Evolutionary conservation across 2,113 vertebrate genomes (phyloP).

Genomic region (Pseudorasbora parva): DNA sequence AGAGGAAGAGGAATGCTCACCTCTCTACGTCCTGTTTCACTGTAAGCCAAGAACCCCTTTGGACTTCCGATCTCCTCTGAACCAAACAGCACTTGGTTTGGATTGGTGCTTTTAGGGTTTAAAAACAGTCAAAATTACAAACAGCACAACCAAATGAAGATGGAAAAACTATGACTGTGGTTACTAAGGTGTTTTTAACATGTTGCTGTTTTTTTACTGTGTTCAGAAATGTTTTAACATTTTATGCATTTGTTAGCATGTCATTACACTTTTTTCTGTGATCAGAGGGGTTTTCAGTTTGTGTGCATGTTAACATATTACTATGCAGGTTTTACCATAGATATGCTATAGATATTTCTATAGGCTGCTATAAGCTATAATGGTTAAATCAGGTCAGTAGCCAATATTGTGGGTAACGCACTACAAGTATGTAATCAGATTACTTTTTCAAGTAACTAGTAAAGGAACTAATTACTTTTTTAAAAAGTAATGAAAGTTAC

Average conservation of each 20-base stretch:
- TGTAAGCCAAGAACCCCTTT: slow-evolving; percentile 84
- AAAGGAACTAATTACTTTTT: too few species aligned
- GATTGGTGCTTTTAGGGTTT: slow-evolving; percentile 51
- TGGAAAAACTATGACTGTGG: background rate
- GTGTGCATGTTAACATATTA: background rate
- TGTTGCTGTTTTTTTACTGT: background rate
- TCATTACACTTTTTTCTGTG: background rate
- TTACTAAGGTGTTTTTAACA: background rate
- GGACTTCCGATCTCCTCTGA: slow-evolving; percentile 54
- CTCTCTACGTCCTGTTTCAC: slow-evolving; percentile 63
- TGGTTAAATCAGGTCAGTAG: too few species aligned
- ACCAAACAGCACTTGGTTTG: slow-evolving; percentile 67
- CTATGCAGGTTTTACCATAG: too few species aligned
- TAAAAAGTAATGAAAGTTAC: too few species aligned
- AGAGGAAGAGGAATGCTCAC: slow-evolving; percentile 69
- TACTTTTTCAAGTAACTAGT: too few species aligned
- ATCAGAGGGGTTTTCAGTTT: background rate
- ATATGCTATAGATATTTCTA: too few species aligned
- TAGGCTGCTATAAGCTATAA: too few species aligned
- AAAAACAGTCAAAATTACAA: background rate
- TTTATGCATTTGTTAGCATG: background rate
- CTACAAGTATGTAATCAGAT: too few species aligned
- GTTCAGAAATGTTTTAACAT: background rate
- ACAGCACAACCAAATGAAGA: background rate
- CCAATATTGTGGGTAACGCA: too few species aligned